Conservation (phyloP, 2,113 vertebrate genomes). For the Scomber japonicus region DNA sequence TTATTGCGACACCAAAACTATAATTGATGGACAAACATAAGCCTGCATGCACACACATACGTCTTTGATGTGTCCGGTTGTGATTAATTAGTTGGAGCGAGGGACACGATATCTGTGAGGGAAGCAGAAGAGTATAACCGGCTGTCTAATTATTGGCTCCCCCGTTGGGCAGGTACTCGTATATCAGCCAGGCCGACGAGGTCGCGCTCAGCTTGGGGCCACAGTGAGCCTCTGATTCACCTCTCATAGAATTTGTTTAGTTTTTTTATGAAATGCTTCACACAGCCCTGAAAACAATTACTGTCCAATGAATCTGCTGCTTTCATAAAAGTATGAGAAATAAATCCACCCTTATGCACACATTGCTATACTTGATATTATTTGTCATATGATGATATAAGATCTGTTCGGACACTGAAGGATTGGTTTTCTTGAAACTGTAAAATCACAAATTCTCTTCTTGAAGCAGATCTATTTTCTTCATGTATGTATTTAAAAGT, state of each 20-base stretch:
- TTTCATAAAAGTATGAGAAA: background rate
- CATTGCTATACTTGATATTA: background rate
- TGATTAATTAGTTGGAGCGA: constrained; percentile 58
- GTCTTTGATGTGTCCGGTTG: constrained; percentile 42
- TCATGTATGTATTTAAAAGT: constrained; percentile 14
- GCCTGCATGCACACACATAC: constrained; percentile 15
- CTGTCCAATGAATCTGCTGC: background rate
- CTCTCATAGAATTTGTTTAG: background rate
- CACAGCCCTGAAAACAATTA: constrained; percentile 6
- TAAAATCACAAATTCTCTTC: background rate
- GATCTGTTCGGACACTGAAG: background rate
- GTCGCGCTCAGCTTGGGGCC: constrained; percentile 53
- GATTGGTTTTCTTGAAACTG: background rate
- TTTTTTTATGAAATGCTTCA: constrained; percentile 11
- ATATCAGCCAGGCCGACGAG: constrained; percentile 39
- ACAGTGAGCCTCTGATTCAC: constrained; percentile 32
- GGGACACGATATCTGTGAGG: constrained; percentile 9
- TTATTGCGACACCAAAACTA: constrained; percentile 26
- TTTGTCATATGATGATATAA: background rate
- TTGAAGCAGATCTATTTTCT: background rate
- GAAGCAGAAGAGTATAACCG: constrained; percentile 22
- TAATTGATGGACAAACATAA: constrained; percentile 51
- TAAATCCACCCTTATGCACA: background rate
- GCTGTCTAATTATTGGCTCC: constrained; percentile 58
- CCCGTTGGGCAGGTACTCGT: constrained; percentile 48